Base-by-base conservation (phyloP, 1,140 invertebrate species). In the Drosophila equinoxialis region DNA sequence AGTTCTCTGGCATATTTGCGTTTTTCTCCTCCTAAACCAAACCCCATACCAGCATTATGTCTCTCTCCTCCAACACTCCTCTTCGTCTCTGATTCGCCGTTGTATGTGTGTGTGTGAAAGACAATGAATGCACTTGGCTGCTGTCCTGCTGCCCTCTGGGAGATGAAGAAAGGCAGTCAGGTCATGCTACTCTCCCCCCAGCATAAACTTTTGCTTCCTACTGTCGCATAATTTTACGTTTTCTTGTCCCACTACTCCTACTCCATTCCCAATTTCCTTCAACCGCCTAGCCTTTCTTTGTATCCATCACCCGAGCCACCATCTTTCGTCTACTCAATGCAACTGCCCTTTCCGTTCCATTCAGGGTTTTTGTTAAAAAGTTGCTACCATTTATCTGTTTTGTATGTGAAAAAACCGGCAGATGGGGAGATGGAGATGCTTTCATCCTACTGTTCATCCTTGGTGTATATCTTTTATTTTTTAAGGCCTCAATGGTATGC, bases 341-440 rank as follows among this genome's bases (percentile, higher is more conserved):
- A 69, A 45, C 70, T 80, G 74, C 70, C 63, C 51, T 65, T 72
- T 75, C 68, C 71, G 61, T 69, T 37, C 35, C 7, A 6, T 30
- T 71, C 55, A 35, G 57, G 65, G 65, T 85, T 86, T 51, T 85
- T 87, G 83, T 82, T 77, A 77, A 87, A 84, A 87, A 77, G 69
- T 87, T 87, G 75, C 83, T 65, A 87, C 65, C 79, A 87, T 86
- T 86, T 86, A 86, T 87, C 83, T 83, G 79, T 74, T 87, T 86
- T 86, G 79, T 87, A 77, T 71, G 64, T 79, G 66, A 20, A 51
- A 20, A 6, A 10, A 23, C 1, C 3, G 45, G 45, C 8, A 20
- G 45, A 11, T 23, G 7, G 17, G 20, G 17, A 6, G 10, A 51
- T 51, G 45, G 45, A 20, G 45, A 51, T 51, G 45, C 45, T 23